A percentile compares a stretch with the other conserved stretches of the same genome.
These are phyloP conservation scores for Epistrophella euchroma DNA, from an alignment of 2,888 invertebrate genomes.

Conservation along the genomic window DNA sequence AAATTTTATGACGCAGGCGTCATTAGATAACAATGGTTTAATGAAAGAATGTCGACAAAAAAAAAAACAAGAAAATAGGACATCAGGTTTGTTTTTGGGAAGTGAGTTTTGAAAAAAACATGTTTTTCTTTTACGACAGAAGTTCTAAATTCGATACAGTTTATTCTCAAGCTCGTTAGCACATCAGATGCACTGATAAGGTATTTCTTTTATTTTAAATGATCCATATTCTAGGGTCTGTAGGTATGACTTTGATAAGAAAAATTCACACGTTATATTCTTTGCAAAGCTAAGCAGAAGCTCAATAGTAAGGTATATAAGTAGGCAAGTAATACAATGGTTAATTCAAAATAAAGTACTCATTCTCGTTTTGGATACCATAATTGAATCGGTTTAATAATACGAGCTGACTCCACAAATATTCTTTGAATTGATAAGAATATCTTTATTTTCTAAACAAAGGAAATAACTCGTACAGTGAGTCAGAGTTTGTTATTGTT, in stretches of 20 bases:
- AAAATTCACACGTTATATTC: not conserved
- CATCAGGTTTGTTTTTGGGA: constrained; percentile 26
- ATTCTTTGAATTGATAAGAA: constrained; percentile 28
- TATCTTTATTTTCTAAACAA: constrained; percentile 5
- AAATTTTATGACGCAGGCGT: constrained; percentile 55
- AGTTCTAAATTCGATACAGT: no score
- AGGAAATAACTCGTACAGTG: constrained; percentile 21
- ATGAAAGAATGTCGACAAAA: not conserved
- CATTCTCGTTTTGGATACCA: not conserved
- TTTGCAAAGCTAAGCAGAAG: not conserved
- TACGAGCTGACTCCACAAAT: not conserved
- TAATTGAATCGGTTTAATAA: not conserved
- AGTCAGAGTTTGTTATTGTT: constrained; percentile 20
- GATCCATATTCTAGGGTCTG: constrained; percentile 4
- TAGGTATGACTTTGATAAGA: not conserved
- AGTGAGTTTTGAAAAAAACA: not conserved
- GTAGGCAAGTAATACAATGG: not conserved
- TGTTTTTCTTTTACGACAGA: constrained; percentile 4
- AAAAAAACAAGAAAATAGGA: not conserved
- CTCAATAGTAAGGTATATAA: not conserved
- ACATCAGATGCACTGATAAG: constrained; percentile 17
- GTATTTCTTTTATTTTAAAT: not conserved
- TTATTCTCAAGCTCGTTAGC: not conserved
- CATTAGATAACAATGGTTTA: constrained; percentile 40
- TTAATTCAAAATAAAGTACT: not conserved